Evolutionary conservation across 2,797 vertebrate species (phyloP).

Genomic region (Malurus splendens): DNA sequence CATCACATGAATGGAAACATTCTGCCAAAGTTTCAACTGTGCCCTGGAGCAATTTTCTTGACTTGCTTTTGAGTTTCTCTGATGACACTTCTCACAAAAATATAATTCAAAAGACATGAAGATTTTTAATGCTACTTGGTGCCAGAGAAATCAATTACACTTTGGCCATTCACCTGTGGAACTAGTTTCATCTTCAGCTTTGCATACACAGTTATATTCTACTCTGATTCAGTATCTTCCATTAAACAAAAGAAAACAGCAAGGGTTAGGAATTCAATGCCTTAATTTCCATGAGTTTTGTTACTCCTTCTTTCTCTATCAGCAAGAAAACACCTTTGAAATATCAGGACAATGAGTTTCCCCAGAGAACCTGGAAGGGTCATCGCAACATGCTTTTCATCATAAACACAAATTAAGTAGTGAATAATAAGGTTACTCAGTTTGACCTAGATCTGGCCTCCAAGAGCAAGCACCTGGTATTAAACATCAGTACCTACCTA

Average conservation of each 20-base stretch:
- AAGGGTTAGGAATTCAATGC: background rate
- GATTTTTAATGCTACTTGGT: background rate
- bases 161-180: background rate
- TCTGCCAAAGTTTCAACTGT: background rate
- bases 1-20: background rate
- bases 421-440: background rate
- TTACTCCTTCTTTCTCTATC: background rate
- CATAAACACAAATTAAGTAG: background rate
- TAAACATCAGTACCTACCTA: slow-evolving; percentile 80
- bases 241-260: background rate
- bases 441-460: background rate
- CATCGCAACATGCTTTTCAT: background rate
- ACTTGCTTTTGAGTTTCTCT: background rate
- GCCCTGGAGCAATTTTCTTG: background rate
- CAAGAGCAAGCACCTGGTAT: background rate
- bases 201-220: background rate
- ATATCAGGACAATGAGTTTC: background rate
- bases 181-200: background rate
- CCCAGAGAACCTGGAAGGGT: background rate
- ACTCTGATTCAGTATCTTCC: background rate
- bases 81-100: background rate
- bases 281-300: background rate
- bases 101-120: background rate
- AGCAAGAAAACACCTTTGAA: background rate
- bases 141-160: background rate